Conservation (phyloP, 23 tunicate genomes). For the Trididemnum clinides region DNA sequence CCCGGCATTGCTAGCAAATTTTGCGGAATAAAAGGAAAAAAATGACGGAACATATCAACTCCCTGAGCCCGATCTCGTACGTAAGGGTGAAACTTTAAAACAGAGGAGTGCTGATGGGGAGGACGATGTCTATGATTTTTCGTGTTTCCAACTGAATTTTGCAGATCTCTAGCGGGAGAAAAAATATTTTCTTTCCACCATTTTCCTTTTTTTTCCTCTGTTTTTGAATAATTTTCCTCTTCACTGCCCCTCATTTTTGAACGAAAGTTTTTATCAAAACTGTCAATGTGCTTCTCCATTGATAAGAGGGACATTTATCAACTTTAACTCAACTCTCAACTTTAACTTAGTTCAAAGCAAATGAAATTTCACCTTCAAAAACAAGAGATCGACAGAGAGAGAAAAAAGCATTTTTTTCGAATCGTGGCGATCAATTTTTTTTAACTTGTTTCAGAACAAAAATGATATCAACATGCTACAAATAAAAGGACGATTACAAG, state of each 20-base stretch:
- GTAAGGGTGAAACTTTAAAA: conserved; percentile 40
- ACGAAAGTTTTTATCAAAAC: not conserved
- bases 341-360: not conserved
- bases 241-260: not conserved
- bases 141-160: not conserved
- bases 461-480: too few species aligned
- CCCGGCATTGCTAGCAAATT: conserved; percentile 32
- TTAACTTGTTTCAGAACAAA: too few species aligned
- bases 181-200: conserved; percentile 51
- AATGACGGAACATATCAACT: conserved; percentile 39
- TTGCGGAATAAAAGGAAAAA: conserved; percentile 60
- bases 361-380: not conserved
- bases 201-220: not conserved
- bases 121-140: not conserved
- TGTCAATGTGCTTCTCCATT: not conserved
- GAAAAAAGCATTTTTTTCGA: not conserved
- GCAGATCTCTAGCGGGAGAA: conserved; percentile 59
- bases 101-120: not conserved
- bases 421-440: too few species aligned
- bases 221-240: not conserved
- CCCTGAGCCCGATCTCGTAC: not conserved
- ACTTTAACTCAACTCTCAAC: not conserved
- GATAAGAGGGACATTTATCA: conserved; percentile 9
- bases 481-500: too few species aligned
- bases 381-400: not conserved